A percentile compares a stretch with the other conserved stretches of the same genome.
These are phyloP conservation scores for Fragum fragum DNA, from an alignment of 2,888 invertebrate species.

Conservation along the genomic window DNA sequence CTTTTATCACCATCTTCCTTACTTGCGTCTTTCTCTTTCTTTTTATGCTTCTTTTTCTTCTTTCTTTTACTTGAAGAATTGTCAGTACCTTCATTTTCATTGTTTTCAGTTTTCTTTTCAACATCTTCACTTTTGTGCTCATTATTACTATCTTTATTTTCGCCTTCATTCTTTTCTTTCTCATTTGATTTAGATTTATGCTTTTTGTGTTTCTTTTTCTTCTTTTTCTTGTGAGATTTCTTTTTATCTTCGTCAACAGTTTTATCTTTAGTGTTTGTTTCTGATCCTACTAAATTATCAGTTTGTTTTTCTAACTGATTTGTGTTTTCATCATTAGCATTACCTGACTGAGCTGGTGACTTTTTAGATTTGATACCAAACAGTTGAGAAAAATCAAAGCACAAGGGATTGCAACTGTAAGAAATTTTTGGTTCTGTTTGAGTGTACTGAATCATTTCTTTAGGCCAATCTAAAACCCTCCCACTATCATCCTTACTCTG, in stretches of 20 bases:
- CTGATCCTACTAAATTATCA: slow-evolving; percentile 11
- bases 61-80: slow-evolving; percentile 43
- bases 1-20: slow-evolving; percentile 56
- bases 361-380: slow-evolving; percentile 64
- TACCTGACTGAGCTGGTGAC: slow-evolving; percentile 33
- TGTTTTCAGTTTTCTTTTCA: slow-evolving; percentile 31
- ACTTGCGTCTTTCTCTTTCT: slow-evolving; percentile 36
- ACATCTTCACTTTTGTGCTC: slow-evolving; percentile 13
- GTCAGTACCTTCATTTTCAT: slow-evolving; percentile 35
- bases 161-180: slow-evolving; percentile 71
- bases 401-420: slow-evolving; percentile 85
- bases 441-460: slow-evolving; percentile 84
- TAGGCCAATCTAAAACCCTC: slow-evolving; percentile 82
- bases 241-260: slow-evolving; percentile 52
- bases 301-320: slow-evolving; percentile 38
- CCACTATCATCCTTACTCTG: slow-evolving; percentile 79
- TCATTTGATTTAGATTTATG: slow-evolving; percentile 61
- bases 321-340: slow-evolving; percentile 22
- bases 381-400: slow-evolving; percentile 82
- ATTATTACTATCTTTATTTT: slow-evolving; percentile 45
- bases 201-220: slow-evolving; percentile 62
- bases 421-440: slow-evolving; percentile 76
- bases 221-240: slow-evolving; percentile 61
- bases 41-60: slow-evolving; percentile 35
- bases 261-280: slow-evolving; percentile 39